These are phyloP conservation scores for Baronia brevicornis DNA, from an alignment of 2,888 invertebrate genomes.

Conservation along the genomic window DNA sequence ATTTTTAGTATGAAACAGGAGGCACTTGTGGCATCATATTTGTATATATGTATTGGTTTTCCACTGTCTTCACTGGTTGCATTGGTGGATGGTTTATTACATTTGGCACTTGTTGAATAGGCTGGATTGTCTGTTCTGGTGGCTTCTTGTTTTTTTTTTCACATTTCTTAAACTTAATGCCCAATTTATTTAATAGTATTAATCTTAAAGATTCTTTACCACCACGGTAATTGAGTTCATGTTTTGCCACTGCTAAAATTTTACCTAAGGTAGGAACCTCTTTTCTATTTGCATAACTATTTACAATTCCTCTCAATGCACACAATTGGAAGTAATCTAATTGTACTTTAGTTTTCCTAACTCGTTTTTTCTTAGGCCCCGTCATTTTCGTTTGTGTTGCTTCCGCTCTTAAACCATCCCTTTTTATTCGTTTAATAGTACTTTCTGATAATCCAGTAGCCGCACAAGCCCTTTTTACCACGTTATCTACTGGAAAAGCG, in stretches of 20 bases:
- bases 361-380: slow-evolving; percentile 62
- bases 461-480: slow-evolving; percentile 61
- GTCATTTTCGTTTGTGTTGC: slow-evolving; percentile 64
- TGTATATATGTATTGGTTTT: slow-evolving; percentile 57
- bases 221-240: slow-evolving; percentile 57
- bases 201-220: slow-evolving; percentile 61
- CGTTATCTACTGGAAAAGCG: slow-evolving; percentile 64
- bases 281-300: slow-evolving; percentile 56
- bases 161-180: slow-evolving; percentile 67
- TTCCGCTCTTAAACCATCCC: slow-evolving; percentile 58
- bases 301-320: slow-evolving; percentile 58
- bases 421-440: slow-evolving; percentile 61
- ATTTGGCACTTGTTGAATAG: slow-evolving; percentile 28
- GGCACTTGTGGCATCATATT: slow-evolving; percentile 63
- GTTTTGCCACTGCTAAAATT: slow-evolving; percentile 57
- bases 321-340: slow-evolving; percentile 63
- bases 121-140: slow-evolving; percentile 37
- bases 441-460: slow-evolving; percentile 65
- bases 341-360: slow-evolving; percentile 62
- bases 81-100: slow-evolving; percentile 30
- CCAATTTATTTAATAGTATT: slow-evolving; percentile 62
- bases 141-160: slow-evolving; percentile 66
- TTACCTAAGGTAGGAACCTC: slow-evolving; percentile 64
- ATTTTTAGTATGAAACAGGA: slow-evolving; percentile 49
- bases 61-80: slow-evolving; percentile 41